These are phyloP conservation scores for Gandaritis pyraliata DNA, from an alignment of 2,888 invertebrate species.

Conservation along the genomic window DNA sequence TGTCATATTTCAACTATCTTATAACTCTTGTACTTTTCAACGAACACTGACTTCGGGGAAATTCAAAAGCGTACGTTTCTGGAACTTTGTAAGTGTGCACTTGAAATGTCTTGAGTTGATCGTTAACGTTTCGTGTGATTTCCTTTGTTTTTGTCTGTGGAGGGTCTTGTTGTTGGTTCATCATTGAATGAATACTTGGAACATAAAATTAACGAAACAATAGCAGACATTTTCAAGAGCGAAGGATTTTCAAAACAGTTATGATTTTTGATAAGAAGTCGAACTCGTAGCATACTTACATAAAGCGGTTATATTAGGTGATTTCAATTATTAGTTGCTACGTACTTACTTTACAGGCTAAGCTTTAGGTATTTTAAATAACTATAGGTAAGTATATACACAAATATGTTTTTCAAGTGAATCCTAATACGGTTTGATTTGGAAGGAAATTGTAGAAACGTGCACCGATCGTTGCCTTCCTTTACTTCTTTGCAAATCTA, in stretches of 20 bases:
- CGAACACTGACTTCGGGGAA: slow-evolving; percentile 29
- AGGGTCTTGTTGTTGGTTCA: slow-evolving; percentile 40
- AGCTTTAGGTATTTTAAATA: no score
- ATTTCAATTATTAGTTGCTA: no score
- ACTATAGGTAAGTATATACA: no score
- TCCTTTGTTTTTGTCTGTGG: slow-evolving; percentile 43
- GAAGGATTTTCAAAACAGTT: no score
- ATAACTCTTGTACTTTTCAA: slow-evolving; percentile 32
- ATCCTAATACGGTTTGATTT: background rate
- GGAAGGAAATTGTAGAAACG: slow-evolving; percentile 24
- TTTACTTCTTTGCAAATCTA: slow-evolving; percentile 80
- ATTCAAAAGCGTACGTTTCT: slow-evolving; percentile 40
- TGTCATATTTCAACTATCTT: slow-evolving; percentile 45
- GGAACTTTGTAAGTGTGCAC: slow-evolving; percentile 39
- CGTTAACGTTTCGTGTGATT: slow-evolving; percentile 44
- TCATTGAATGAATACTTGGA: slow-evolving; percentile 15
- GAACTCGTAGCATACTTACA: no score
- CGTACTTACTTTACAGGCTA: no score
- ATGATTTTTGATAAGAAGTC: no score
- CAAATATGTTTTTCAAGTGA: no score
- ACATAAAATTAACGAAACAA: slow-evolving; percentile 14
- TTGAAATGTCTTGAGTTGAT: slow-evolving; percentile 43
- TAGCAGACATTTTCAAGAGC: background rate
- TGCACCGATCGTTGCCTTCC: slow-evolving; percentile 48
- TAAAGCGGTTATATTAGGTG: no score